phyloP scores from a whole-genome alignment of 2,888 invertebrate genomes.

The Xanthorhoe designata region DNA sequence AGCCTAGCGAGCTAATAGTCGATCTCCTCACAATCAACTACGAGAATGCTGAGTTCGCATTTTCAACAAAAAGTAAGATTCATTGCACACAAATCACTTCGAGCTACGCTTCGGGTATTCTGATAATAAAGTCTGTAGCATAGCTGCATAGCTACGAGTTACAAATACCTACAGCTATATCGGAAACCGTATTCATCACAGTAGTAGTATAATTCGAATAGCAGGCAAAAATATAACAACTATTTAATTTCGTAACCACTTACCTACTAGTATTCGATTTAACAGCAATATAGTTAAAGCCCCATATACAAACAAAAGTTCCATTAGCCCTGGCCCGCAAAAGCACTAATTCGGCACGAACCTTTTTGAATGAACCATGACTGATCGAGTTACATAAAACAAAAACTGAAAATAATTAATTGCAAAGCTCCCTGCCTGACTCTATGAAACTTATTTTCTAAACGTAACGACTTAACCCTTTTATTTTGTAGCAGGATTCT shows the following conservation, averaged over 20 bases:
- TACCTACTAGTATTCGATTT: neutral
- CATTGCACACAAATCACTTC: slow-evolving; percentile 33
- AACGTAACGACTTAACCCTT: slow-evolving; percentile 6
- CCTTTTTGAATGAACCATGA: neutral
- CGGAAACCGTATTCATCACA: neutral
- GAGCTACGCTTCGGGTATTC: slow-evolving; percentile 28
- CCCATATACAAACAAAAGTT: neutral
- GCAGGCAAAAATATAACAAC: neutral
- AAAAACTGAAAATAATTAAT: slow-evolving; percentile 11
- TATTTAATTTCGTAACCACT: neutral
- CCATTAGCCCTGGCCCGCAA: neutral
- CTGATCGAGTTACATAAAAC: neutral
- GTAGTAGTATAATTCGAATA: neutral
- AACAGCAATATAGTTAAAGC: neutral
- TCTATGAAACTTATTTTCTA: slow-evolving; percentile 10
- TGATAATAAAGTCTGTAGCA: slow-evolving; percentile 20
- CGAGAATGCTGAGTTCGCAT: slow-evolving; percentile 41
- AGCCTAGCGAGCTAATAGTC: slow-evolving; percentile 46
- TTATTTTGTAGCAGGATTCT: slow-evolving; percentile 2
- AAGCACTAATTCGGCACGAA: neutral
- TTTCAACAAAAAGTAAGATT: slow-evolving; percentile 39
- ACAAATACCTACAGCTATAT: neutral
- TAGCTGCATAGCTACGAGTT: slow-evolving; percentile 2
- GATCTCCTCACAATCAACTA: slow-evolving; percentile 43
- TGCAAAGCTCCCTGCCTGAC: neutral